Percentiles rank a stretch among this genome's conserved stretches.
These are phyloP conservation scores for Anomalospiza imberbis DNA, from an alignment of 2,797 vertebrate genomes.

Conservation along the genomic window DNA sequence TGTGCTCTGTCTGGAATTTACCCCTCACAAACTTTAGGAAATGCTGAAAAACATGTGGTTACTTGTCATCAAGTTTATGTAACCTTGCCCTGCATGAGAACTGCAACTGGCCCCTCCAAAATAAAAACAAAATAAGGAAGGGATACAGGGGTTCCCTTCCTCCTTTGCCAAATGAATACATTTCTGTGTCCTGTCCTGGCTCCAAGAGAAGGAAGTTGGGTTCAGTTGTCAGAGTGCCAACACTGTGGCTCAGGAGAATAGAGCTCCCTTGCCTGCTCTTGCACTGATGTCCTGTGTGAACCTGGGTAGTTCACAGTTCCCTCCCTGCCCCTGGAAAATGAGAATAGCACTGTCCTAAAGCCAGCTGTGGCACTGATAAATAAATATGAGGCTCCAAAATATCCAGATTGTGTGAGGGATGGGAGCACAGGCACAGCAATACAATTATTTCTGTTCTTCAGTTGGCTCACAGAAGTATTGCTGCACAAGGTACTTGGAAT, in stretches of 20 bases:
- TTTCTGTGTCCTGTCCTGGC: slow-evolving; percentile 5
- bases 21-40: background rate
- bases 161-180: background rate
- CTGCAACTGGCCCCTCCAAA: background rate
- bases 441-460: background rate
- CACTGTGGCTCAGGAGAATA: background rate
- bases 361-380: background rate
- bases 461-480: background rate
- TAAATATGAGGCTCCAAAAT: background rate
- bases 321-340: background rate
- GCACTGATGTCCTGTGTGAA: background rate
- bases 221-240: slow-evolving; percentile 26
- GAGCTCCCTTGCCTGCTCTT: background rate
- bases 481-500: background rate
- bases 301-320: background rate
- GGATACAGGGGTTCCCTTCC: background rate
- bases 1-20: slow-evolving; percentile 12
- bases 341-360: background rate
- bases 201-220: background rate
- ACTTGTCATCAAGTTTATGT: background rate
- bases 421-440: background rate
- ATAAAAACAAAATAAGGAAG: slow-evolving; percentile 40
- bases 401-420: background rate
- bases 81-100: background rate
- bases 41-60: background rate